Evolutionary conservation across 2,113 vertebrate genomes (phyloP).

Genomic region (Etheostoma spectabile): DNA sequence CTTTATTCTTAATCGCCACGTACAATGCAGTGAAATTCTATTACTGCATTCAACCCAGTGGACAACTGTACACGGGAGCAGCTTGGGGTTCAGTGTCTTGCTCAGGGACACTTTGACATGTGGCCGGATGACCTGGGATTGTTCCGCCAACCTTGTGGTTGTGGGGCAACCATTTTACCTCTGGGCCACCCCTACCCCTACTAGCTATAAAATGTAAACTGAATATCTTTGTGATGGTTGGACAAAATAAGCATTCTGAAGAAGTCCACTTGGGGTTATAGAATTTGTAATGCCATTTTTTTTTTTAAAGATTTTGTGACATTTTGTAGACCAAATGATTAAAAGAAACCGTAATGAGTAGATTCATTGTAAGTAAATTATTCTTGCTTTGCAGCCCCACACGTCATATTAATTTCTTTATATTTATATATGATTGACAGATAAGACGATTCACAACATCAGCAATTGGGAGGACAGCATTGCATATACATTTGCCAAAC

Average conservation of each 20-base stretch:
- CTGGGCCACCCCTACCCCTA: no score
- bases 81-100: no score
- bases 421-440: neutral
- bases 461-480: neutral
- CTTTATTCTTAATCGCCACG: no score
- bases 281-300: neutral
- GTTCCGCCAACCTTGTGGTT: no score
- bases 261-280: neutral
- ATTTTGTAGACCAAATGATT: neutral
- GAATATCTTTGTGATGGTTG: neutral
- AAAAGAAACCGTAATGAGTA: neutral
- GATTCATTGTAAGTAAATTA: neutral
- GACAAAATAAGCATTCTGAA: neutral
- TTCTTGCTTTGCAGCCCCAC: neutral
- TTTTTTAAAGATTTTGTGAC: neutral
- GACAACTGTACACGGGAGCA: no score
- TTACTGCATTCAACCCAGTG: no score
- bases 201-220: neutral
- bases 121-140: no score
- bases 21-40: no score
- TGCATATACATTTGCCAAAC: conserved; percentile 40
- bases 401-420: neutral
- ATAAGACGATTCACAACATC: conserved; percentile 33
- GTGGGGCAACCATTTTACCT: no score
- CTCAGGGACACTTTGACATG: no score